These are phyloP conservation scores for Galagoides demidoff DNA, from an alignment of 2,797 vertebrate genomes.

Conservation along the genomic window DNA sequence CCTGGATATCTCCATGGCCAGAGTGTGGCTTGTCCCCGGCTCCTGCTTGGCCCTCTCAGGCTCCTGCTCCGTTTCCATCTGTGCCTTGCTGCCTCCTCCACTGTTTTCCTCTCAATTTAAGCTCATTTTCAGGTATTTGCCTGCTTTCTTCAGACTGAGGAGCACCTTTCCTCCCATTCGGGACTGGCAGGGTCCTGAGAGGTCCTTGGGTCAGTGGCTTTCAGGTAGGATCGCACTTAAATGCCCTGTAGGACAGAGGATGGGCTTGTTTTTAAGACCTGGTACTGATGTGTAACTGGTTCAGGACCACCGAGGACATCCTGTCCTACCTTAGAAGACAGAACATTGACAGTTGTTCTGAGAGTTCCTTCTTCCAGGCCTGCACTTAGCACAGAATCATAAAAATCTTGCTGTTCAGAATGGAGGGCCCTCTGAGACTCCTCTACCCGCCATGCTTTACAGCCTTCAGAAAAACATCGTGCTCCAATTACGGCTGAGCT, in stretches of 20 bases:
- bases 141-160: neutral
- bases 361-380: neutral
- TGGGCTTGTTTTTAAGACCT: neutral
- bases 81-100: fast-evolving
- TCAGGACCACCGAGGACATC: fast-evolving
- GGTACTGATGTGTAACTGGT: fast-evolving
- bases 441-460: fast-evolving
- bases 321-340: neutral
- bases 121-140: neutral
- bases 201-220: neutral
- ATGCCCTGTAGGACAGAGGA: no score
- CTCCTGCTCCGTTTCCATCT: neutral
- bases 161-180: neutral
- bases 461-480: neutral
- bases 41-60: fast-evolving
- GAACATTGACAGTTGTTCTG: fast-evolving
- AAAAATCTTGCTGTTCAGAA: neutral
- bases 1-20: fast-evolving
- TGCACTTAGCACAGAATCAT: neutral
- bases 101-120: neutral
- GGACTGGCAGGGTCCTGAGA: neutral
- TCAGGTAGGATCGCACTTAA: no score
- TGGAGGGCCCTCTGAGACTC: neutral
- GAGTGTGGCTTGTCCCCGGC: neutral
- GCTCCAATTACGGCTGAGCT: neutral